These are phyloP conservation scores for Oxyscelio sp. DNA, from an alignment of 2,888 invertebrate species.

Conservation along the genomic window DNA sequence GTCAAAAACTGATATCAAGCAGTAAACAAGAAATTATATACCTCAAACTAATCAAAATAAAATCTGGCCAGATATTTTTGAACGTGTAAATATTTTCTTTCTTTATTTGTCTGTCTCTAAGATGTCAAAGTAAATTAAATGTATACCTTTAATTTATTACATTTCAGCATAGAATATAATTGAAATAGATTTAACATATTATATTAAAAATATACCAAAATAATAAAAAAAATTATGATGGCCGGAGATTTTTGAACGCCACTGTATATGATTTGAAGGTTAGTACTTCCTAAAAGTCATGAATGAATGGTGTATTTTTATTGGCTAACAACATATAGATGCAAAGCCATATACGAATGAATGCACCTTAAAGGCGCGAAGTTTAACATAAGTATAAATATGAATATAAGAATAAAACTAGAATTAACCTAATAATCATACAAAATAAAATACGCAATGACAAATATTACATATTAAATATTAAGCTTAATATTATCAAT, in stretches of 20 bases:
- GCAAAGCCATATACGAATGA: background rate
- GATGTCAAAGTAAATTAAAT: background rate
- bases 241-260: conserved; percentile 6
- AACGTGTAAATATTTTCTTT: conserved; percentile 19
- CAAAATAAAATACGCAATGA: background rate
- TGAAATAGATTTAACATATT: conserved; percentile 6
- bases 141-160: background rate
- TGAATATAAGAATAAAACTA: no score
- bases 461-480: background rate
- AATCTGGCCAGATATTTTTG: conserved; percentile 31
- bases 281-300: no score
- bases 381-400: background rate
- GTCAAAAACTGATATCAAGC: background rate
- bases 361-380: background rate
- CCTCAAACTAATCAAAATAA: conserved; percentile 1
- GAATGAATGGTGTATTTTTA: no score
- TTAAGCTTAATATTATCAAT: background rate
- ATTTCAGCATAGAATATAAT: conserved; percentile 1
- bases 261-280: background rate
- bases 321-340: no score
- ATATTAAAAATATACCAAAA: background rate
- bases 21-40: conserved; percentile 8
- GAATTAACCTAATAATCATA: no score
- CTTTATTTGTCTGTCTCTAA: background rate
- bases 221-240: conserved; percentile 7